Conservation (phyloP, 2,113 vertebrate species). For the Seriola rivoliana region DNA sequence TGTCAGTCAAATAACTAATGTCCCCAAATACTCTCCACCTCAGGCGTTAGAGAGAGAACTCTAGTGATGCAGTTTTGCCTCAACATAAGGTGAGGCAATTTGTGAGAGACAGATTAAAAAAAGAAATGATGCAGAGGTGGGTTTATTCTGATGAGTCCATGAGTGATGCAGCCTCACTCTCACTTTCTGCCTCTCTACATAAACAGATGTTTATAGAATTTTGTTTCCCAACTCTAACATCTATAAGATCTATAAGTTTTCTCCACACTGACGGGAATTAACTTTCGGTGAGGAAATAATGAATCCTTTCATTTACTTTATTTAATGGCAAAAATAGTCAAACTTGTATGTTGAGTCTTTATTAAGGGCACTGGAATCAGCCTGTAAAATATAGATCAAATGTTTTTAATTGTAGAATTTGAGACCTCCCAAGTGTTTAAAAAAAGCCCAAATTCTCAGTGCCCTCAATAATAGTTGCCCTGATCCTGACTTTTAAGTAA, state of each 20-base stretch:
- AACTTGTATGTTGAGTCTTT: not conserved
- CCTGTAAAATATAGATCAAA: too few species aligned
- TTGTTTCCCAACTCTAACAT: not conserved
- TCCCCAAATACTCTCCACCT: too few species aligned
- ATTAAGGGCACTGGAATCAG: too few species aligned
- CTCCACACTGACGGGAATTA: not conserved
- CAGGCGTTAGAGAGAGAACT: too few species aligned
- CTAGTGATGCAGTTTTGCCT: not conserved
- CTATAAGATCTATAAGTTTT: not conserved
- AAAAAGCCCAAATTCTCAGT: too few species aligned
- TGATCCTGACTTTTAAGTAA: too few species aligned
- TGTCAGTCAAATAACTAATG: not conserved
- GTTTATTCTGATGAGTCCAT: not conserved
- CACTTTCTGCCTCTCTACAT: not conserved
- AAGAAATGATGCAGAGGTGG: not conserved
- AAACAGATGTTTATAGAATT: not conserved
- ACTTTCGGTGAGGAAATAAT: not conserved
- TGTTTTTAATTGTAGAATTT: too few species aligned
- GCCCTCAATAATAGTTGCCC: not conserved
- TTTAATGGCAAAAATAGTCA: not conserved
- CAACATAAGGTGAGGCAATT: not conserved
- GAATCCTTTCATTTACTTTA: too few species aligned
- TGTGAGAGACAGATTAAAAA: not conserved
- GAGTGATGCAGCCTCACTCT: not conserved
- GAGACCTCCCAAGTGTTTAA: too few species aligned